phyloP scores from a whole-genome alignment of 2,888 invertebrate genomes.

The Parelbella ahira region DNA sequence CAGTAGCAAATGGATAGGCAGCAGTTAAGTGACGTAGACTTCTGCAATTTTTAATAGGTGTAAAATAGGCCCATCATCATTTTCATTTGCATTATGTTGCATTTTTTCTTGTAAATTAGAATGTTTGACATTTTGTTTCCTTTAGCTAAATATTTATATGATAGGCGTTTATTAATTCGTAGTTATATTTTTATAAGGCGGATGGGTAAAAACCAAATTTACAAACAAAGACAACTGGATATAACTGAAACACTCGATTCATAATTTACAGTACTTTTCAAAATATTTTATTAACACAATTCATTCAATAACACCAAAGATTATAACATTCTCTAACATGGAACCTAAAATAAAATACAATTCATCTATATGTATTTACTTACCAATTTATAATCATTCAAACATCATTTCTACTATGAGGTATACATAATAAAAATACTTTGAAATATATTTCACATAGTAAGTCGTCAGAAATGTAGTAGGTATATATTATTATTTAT shows the following conservation, averaged over 20 bases:
- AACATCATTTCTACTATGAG: slow-evolving; percentile 78
- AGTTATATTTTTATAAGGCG: too few relatives aligned
- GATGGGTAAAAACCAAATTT: too few relatives aligned
- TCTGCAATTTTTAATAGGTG: too few relatives aligned
- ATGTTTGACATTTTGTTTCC: too few relatives aligned
- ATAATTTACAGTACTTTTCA: slow-evolving; percentile 76
- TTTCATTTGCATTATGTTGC: too few relatives aligned
- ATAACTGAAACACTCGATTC: slow-evolving; percentile 61
- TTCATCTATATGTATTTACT: slow-evolving; percentile 75
- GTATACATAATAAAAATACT: slow-evolving; percentile 77
- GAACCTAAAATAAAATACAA: slow-evolving; percentile 80
- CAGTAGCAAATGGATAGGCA: too few relatives aligned
- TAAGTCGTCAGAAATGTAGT: slow-evolving; percentile 68
- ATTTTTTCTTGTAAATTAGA: too few relatives aligned
- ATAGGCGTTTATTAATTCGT: too few relatives aligned
- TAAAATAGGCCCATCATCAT: too few relatives aligned
- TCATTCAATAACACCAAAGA: slow-evolving; percentile 82
- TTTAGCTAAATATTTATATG: too few relatives aligned
- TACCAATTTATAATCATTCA: slow-evolving; percentile 79
- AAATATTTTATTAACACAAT: slow-evolving; percentile 83
- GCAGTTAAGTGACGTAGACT: too few relatives aligned
- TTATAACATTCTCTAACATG: slow-evolving; percentile 82
- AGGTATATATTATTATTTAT: slow-evolving; percentile 42
- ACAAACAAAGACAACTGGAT: too few relatives aligned
- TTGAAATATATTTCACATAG: slow-evolving; percentile 65